phyloP scores from a whole-genome alignment of 1,140 invertebrate genomes.

The Sycobia sp. region DNA sequence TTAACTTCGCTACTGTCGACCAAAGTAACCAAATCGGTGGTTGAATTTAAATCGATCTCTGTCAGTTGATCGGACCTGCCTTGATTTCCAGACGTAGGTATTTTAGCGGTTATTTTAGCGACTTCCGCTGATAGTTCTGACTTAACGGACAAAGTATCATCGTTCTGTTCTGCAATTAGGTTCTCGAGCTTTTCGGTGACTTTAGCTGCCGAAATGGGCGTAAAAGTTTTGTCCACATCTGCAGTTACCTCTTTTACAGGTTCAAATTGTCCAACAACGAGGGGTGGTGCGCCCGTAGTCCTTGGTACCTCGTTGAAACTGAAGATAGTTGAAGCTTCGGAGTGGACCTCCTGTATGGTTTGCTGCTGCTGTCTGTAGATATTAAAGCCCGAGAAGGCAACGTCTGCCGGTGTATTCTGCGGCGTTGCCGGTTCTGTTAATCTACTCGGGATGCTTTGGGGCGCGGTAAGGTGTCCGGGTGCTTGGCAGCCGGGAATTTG shows the following conservation, averaged over 20 bases:
- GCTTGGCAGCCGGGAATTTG: background rate
- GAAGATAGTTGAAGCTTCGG: background rate
- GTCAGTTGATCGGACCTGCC: conserved; percentile 28
- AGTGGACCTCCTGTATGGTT: background rate
- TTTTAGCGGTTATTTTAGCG: conserved; percentile 26
- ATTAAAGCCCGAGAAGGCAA: conserved; percentile 43
- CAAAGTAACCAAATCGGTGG: background rate
- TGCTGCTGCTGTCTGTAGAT: conserved; percentile 15
- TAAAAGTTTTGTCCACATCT: conserved; percentile 37
- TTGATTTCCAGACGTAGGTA: background rate
- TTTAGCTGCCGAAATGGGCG: conserved; percentile 51
- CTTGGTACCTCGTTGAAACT: background rate
- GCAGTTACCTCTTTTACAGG: background rate
- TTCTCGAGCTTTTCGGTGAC: conserved; percentile 55
- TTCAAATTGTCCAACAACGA: background rate
- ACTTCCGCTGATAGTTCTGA: conserved; percentile 31
- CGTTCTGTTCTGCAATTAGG: conserved; percentile 48
- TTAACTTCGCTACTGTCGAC: background rate
- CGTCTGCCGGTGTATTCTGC: conserved; percentile 54
- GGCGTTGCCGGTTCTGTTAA: conserved; percentile 50
- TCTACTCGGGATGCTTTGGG: conserved; percentile 44
- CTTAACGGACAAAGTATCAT: conserved; percentile 21
- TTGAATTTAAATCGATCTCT: conserved; percentile 39
- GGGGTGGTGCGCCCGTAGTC: background rate
- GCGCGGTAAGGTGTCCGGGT: conserved; percentile 34